These are phyloP conservation scores for Agrochola macilenta DNA, from an alignment of 2,888 invertebrate species.

Conservation along the genomic window DNA sequence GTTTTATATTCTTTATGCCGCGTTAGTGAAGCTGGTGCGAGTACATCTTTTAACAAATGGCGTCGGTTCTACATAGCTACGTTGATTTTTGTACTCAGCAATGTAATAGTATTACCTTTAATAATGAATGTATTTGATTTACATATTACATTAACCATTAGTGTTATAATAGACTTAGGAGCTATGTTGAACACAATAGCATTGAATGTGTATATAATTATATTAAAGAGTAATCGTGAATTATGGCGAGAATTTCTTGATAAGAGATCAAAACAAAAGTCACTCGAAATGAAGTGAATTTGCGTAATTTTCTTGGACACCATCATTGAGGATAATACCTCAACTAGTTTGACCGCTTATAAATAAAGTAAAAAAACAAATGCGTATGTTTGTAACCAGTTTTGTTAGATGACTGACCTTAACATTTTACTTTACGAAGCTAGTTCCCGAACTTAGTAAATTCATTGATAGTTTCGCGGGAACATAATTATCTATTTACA, in stretches of 20 bases:
- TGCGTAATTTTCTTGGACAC: not conserved
- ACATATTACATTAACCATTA: not conserved
- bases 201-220: constrained; percentile 20
- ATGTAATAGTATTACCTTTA: constrained; percentile 10
- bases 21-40: not conserved
- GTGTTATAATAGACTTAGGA: constrained; percentile 5
- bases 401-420: not conserved
- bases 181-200: constrained; percentile 5
- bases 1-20: constrained; percentile 12
- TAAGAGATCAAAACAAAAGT: constrained; percentile 13
- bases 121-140: constrained; percentile 1
- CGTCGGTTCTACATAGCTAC: constrained; percentile 25
- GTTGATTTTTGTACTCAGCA: constrained; percentile 26
- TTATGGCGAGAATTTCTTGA: constrained; percentile 27
- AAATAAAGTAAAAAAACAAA: too few relatives aligned
- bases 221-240: constrained; percentile 19
- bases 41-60: constrained; percentile 17
- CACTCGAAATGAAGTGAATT: not conserved
- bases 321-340: not conserved
- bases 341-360: not conserved
- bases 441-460: not conserved
- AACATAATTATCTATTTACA: not conserved
- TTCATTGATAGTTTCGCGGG: not conserved
- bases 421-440: too few relatives aligned
- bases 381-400: not conserved